These are phyloP conservation scores for Nasonia giraulti DNA, from an alignment of 1,140 invertebrate species.

Conservation along the genomic window DNA sequence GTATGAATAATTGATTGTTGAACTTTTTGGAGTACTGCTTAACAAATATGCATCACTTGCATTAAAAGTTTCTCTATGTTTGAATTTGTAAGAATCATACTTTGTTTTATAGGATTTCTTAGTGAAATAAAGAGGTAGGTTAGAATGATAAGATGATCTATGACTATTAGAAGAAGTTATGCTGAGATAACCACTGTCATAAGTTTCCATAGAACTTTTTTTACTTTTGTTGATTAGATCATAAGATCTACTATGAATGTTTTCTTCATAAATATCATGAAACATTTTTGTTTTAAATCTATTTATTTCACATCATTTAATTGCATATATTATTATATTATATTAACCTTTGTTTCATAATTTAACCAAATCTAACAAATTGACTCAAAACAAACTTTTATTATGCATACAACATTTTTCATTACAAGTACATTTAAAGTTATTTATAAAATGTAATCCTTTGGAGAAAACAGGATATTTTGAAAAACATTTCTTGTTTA, in stretches of 20 bases:
- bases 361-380: too few relatives aligned
- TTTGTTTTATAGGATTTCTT: background rate
- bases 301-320: too few relatives aligned
- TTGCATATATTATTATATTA: too few relatives aligned
- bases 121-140: background rate
- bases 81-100: conserved; percentile 3
- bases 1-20: background rate
- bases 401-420: too few relatives aligned
- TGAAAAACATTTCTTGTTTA: too few relatives aligned
- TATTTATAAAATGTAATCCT: too few relatives aligned
- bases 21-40: conserved; percentile 1
- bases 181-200: conserved; percentile 38
- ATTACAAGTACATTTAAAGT: too few relatives aligned
- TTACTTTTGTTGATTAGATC: background rate
- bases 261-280: background rate
- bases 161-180: background rate
- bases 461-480: too few relatives aligned
- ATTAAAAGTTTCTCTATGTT: background rate
- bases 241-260: background rate
- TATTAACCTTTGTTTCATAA: too few relatives aligned
- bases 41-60: background rate
- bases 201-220: background rate
- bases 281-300: background rate
- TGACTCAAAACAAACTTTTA: too few relatives aligned
- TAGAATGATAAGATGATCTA: conserved; percentile 5